These are phyloP conservation scores for Gila orcuttii DNA, from an alignment of 2,113 vertebrate genomes.

Conservation along the genomic window DNA sequence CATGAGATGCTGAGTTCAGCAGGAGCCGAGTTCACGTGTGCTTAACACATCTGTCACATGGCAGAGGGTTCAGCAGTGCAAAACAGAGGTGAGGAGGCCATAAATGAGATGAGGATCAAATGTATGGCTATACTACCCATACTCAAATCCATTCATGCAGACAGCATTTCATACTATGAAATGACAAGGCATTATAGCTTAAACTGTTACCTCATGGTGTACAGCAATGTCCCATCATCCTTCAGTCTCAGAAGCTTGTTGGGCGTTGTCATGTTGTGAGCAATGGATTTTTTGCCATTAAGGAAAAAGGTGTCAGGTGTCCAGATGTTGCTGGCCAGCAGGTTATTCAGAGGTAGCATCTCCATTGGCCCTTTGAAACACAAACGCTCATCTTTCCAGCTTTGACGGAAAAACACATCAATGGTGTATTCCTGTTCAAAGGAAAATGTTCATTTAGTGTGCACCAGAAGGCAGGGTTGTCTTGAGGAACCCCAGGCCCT, in stretches of 20 bases:
- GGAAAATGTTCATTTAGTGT: neutral
- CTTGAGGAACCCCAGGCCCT: neutral
- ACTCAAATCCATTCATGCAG: neutral
- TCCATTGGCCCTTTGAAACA: constrained; percentile 95
- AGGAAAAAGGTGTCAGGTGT: constrained; percentile 97
- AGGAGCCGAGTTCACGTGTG: neutral
- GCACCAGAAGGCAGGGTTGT: neutral
- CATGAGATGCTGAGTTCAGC: constrained; percentile 17
- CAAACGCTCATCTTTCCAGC: constrained; percentile 95
- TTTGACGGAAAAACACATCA: constrained; percentile 98
- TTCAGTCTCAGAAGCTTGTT: constrained; percentile 94
- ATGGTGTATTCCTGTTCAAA: constrained; percentile 91
- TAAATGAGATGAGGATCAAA: constrained; percentile 19
- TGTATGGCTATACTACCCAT: neutral
- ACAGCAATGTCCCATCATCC: constrained; percentile 93
- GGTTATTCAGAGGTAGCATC: constrained; percentile 91
- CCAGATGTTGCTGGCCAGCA: constrained; percentile 98
- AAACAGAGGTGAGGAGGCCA: neutral
- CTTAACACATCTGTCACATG: constrained; percentile 19
- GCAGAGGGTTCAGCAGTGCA: neutral
- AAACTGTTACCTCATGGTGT: constrained; percentile 91
- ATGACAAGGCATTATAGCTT: neutral
- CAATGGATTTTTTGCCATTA: constrained; percentile 97
- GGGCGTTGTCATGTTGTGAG: constrained; percentile 97
- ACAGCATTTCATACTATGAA: neutral